These are phyloP conservation scores for Hemiscyllium ocellatum DNA, from an alignment of 2,113 vertebrate species.

Conservation along the genomic window DNA sequence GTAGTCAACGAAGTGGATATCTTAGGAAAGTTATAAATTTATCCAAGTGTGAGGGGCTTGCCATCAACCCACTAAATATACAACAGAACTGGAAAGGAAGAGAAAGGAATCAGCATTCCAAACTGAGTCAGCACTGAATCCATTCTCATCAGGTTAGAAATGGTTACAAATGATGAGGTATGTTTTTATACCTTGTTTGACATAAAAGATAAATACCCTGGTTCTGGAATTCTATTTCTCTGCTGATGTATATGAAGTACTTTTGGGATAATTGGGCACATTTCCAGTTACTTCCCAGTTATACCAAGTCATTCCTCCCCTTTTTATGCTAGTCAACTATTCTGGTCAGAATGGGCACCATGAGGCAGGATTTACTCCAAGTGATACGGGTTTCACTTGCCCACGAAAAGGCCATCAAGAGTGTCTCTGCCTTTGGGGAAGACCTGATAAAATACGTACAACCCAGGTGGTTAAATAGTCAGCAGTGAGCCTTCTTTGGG, in stretches of 20 bases:
- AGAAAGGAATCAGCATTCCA: neutral
- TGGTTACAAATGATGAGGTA: neutral
- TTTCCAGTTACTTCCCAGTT: neutral
- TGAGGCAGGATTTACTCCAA: neutral
- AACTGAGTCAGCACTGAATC: neutral
- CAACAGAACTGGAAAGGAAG: neutral
- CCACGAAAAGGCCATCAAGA: neutral
- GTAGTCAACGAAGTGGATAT: neutral
- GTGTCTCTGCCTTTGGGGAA: neutral
- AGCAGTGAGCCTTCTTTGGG: neutral
- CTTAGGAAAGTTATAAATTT: neutral
- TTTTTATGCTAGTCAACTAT: neutral
- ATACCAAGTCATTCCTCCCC: neutral
- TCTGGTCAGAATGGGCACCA: neutral
- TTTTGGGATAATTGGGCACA: neutral
- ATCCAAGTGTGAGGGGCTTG: neutral
- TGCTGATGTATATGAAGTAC: neutral
- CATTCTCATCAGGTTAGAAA: neutral
- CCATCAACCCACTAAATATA: neutral
- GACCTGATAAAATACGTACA: neutral
- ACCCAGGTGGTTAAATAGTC: neutral
- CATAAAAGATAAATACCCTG: neutral
- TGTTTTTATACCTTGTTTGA: neutral
- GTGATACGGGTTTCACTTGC: neutral
- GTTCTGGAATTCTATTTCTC: neutral